Percentiles rank a stretch among this genome's conserved stretches.
phyloP scores from a whole-genome alignment of 2,797 vertebrate species.

The Scyliorhinus canicula region DNA sequence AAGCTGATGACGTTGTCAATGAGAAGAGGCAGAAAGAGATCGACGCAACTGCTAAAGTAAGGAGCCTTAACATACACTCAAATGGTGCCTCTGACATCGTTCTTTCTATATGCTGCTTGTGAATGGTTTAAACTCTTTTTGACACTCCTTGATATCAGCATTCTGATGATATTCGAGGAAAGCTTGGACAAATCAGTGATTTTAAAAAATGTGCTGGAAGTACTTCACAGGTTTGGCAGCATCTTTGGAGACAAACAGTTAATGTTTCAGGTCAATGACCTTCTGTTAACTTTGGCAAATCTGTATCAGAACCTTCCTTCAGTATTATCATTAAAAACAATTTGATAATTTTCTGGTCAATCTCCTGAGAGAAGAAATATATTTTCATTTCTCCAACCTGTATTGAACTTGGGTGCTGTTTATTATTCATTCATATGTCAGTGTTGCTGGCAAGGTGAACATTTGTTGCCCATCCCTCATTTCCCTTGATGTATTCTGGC shows the following conservation, averaged over 20 bases:
- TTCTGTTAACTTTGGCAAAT: background rate
- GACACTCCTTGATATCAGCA: background rate
- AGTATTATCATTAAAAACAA: background rate
- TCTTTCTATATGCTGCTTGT: background rate
- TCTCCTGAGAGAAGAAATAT: background rate
- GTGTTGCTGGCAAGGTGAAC: too few relatives aligned
- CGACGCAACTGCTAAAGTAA: slow-evolving; percentile 78
- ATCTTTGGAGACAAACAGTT: background rate
- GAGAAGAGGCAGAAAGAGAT: slow-evolving; percentile 95
- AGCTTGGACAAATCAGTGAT: background rate
- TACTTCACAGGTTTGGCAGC: background rate
- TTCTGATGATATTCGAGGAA: background rate
- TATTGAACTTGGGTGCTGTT: too few relatives aligned
- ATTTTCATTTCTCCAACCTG: too few relatives aligned
- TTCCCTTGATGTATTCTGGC: background rate
- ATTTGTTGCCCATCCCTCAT: too few relatives aligned
- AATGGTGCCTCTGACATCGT: background rate
- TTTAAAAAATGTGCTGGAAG: background rate
- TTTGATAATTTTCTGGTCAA: background rate
- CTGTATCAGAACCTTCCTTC: background rate
- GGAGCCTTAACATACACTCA: slow-evolving; percentile 39
- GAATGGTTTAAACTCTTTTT: background rate
- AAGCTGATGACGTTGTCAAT: slow-evolving; percentile 89
- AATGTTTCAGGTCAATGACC: background rate
- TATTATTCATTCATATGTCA: too few relatives aligned